Percentiles rank a stretch among this genome's conserved stretches.
These are phyloP conservation scores for Rhinoraja longicauda DNA, from an alignment of 2,797 vertebrate species.

Conservation along the genomic window DNA sequence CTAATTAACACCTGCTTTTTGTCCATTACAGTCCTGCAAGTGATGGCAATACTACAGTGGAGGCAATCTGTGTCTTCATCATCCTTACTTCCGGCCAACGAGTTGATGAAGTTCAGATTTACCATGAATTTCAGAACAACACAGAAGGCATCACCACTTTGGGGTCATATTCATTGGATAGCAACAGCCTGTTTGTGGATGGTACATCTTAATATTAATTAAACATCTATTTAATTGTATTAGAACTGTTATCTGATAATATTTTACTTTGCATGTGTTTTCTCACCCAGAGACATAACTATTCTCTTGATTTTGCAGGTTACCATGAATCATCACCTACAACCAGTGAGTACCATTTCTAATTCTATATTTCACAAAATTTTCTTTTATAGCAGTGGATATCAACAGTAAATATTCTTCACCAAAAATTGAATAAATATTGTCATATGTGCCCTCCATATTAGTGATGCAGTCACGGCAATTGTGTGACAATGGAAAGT, in stretches of 20 bases:
- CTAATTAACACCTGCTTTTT: background rate
- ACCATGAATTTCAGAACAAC: constrained; percentile 21
- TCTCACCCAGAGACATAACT: background rate
- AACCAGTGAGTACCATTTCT: background rate
- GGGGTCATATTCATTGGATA: constrained; percentile 12
- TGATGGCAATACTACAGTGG: background rate
- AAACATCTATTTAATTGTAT: background rate
- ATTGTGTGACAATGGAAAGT: too few species aligned
- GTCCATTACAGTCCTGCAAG: background rate
- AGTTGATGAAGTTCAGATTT: constrained; percentile 4
- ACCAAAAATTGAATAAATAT: background rate
- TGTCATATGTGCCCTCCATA: too few species aligned
- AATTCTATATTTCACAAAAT: background rate
- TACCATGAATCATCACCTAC: background rate
- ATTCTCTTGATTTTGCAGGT: background rate
- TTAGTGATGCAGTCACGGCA: too few species aligned
- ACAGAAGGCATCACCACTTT: background rate
- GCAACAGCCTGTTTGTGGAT: constrained; percentile 4
- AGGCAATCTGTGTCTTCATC: background rate
- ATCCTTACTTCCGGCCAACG: background rate
- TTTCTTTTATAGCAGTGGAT: too few species aligned
- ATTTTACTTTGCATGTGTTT: background rate
- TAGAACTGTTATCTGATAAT: background rate
- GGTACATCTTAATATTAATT: constrained; percentile 30
- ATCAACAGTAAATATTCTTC: too few species aligned